Base-by-base conservation (phyloP, 1,140 invertebrate species). In the Delia radicum region DNA sequence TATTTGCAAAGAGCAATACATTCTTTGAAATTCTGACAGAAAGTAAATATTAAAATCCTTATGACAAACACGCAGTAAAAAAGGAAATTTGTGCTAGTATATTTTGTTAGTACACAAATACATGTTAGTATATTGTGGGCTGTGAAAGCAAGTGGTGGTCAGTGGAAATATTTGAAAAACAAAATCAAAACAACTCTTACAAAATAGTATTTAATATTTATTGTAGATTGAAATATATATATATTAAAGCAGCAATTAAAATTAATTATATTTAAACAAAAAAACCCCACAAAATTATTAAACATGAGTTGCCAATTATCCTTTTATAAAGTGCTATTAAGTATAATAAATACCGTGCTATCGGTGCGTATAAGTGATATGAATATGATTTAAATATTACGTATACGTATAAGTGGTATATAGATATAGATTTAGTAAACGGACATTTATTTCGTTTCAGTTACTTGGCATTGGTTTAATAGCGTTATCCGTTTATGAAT, bases 391-490 rank as follows among this genome's bases (percentile, higher is more conserved):
- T 29, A 3, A 5, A 27, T 37, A 42, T 18, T 63, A 29, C 6
- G 21, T 67, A 65, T 74, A 65, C 42, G 29, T 67, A 21, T 67
- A n/a, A 10, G 12, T 13, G 7, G 37, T n/a, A n/a, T n/a, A n/a
- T n/a, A n/a, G n/a, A n/a, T n/a, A n/a, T n/a, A n/a, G n/a, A n/a
- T n/a, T n/a, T n/a, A n/a, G n/a, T n/a, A n/a, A n/a, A n/a, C n/a
- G n/a, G 33, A 13, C 8, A 55, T 5, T 55, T 55, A 0, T 55
- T 55, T 24, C 8, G 5, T 55, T 55, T 21, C 77, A 85, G 82
- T 74, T 85, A 72, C 80, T 84, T 79, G 83, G 83, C 61, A 80
- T 85, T 62, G 77, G 81, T 8, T 46, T 85, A 55, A 83, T 85
- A 75, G 83, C 83, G 4, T 48, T 85, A 29, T 85, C 83, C 6